Evolutionary conservation across 2,888 invertebrate genomes (phyloP).

Genomic region (Smittia sp.): DNA sequence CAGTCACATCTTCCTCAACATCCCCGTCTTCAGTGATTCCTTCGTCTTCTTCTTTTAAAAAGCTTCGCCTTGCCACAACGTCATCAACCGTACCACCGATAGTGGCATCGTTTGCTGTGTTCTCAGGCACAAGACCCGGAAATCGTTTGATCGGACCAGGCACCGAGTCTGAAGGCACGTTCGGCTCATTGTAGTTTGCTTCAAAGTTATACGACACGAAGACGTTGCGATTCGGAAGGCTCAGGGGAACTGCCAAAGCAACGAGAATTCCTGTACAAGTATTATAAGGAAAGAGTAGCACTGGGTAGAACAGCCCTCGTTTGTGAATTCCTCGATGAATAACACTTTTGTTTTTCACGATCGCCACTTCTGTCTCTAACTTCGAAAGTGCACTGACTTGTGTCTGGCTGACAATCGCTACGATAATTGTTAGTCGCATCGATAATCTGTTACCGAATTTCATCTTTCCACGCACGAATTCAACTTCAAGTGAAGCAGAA

Average conservation of each 20-base stretch:
- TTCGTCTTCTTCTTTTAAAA: neutral
- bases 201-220: constrained; percentile 68
- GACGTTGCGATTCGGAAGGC: constrained; percentile 61
- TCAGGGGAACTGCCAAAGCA: constrained; percentile 63
- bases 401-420: neutral
- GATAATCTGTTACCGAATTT: neutral
- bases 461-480: no score
- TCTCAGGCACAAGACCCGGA: neutral
- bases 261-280: constrained; percentile 54
- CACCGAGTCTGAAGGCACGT: constrained; percentile 57
- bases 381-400: neutral
- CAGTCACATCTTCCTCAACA: neutral
- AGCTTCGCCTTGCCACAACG: neutral
- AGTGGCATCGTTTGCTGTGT: neutral
- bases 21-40: no score
- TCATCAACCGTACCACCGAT: constrained; percentile 6
- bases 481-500: neutral
- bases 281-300: constrained; percentile 16
- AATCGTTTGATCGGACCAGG: constrained; percentile 25
- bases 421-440: neutral
- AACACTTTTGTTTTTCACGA: neutral
- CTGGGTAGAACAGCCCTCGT: constrained; percentile 18
- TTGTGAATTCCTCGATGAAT: constrained; percentile 9
- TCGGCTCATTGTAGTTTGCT: constrained; percentile 55
- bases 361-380: neutral